Conservation (phyloP, 2,113 vertebrate genomes). For the Centropus bengalensis region DNA sequence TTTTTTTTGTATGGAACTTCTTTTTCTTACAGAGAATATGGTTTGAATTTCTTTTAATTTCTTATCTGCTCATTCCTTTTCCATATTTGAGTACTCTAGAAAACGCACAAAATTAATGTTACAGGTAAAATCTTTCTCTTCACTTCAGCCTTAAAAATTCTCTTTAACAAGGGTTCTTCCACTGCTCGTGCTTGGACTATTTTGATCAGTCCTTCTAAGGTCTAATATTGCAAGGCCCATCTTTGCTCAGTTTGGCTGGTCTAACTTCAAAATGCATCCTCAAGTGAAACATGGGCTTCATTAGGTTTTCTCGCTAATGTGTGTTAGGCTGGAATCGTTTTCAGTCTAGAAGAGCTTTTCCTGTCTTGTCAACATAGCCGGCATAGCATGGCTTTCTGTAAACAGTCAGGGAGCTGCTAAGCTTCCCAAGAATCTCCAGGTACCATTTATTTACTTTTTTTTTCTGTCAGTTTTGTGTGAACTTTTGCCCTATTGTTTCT, state of each 20-base stretch:
- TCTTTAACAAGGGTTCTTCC: background rate
- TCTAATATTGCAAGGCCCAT: background rate
- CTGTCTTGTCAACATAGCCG: background rate
- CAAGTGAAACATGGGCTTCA: background rate
- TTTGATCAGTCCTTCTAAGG: background rate
- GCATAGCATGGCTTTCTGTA: background rate
- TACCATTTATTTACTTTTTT: background rate
- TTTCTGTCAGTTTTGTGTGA: background rate
- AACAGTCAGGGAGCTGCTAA: background rate
- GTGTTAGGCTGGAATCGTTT: background rate
- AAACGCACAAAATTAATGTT: background rate
- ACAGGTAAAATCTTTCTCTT: background rate
- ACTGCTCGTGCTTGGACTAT: background rate
- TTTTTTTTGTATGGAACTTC: background rate
- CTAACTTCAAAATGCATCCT: background rate
- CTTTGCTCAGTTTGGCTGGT: background rate
- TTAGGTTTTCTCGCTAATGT: background rate
- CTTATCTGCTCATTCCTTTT: no score
- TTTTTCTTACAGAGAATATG: background rate
- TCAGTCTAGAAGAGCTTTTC: background rate
- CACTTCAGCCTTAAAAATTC: background rate
- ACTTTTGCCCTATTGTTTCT: background rate
- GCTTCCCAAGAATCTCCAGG: background rate
- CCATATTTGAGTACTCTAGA: background rate
- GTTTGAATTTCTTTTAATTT: background rate